Evolutionary conservation across 1,140 invertebrate genomes (phyloP), one percentile per base, ranked within the genome.

Genomic region (Pseudomyrmex dendroicus): DNA sequence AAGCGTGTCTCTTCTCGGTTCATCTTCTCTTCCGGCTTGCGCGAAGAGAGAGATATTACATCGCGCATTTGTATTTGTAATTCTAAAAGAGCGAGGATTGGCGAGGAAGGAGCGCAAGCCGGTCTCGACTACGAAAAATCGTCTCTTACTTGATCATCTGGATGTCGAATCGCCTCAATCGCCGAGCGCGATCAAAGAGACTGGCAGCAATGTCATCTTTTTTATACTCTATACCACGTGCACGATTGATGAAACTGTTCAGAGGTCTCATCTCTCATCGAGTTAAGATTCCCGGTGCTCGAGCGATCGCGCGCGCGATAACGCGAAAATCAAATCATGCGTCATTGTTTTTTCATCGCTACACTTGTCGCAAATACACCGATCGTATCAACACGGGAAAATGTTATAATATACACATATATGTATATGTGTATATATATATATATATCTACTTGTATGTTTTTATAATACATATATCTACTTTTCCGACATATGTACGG

Each of bases 161-260:
- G 12, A 64, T 15, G 8, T 9, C 44, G 2, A 44, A 44, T 22
- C 70, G 56, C 7, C 76, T 35, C 22, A 10, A 68, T 78, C 76
- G 64, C 67, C 73, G 67, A 48, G 4, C 35, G 35, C 20, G 83
- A 74, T 88, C 82, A 88, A 87, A 70, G 86, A 35, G 35, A 35
- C 35, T 35, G 35, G 4, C 35, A 35, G 86, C 67, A 46, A 70
- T 76, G 73, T 13, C 84, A 77, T 68, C 78, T 25, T 13, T 12
- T 12, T 12, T 72, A 76, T 22, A 35, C 17, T 52, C 50, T 10
- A 17, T 22, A 67, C 17, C 67, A 13, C 20, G 9, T n/a, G n/a
- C 4, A 20, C 25, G 64, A 20, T 9, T 35, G 59, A 12, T 76
- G 22, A 17, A n/a, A 61, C 12, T 9, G 17, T 13, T 54, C 46